Evolutionary conservation across 2,113 vertebrate genomes (phyloP).

Genomic region (Dermatemys mawii): DNA sequence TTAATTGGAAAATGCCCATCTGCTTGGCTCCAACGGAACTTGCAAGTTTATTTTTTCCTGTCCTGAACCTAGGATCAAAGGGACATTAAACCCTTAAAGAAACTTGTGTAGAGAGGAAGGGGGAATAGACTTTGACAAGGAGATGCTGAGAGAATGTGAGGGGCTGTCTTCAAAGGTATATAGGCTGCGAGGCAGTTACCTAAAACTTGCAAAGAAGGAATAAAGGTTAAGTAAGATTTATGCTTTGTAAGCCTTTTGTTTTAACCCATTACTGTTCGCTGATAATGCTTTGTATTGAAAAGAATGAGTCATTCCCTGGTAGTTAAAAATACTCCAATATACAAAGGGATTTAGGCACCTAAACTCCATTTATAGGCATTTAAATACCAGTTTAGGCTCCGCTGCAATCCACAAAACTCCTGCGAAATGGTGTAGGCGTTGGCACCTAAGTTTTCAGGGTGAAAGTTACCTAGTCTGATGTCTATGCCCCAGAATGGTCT

Average conservation of each 20-base stretch:
- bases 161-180: not conserved
- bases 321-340: too few species aligned
- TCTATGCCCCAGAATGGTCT: not conserved
- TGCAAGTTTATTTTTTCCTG: not conserved
- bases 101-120: not conserved
- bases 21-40: not conserved
- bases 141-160: not conserved
- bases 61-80: not conserved
- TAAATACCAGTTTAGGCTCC: not conserved
- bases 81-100: not conserved
- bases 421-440: not conserved
- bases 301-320: not conserved
- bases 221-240: not conserved
- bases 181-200: not conserved
- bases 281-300: not conserved
- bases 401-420: not conserved
- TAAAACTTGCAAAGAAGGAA: conserved; percentile 15
- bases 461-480: not conserved
- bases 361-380: not conserved
- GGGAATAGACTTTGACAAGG: not conserved
- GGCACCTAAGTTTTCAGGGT: not conserved
- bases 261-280: not conserved
- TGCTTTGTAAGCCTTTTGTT: not conserved
- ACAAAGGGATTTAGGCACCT: too few species aligned
- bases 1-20: fast-evolving